These are phyloP conservation scores for Cosmia pyralina DNA, from an alignment of 2,888 invertebrate species.

Conservation along the genomic window DNA sequence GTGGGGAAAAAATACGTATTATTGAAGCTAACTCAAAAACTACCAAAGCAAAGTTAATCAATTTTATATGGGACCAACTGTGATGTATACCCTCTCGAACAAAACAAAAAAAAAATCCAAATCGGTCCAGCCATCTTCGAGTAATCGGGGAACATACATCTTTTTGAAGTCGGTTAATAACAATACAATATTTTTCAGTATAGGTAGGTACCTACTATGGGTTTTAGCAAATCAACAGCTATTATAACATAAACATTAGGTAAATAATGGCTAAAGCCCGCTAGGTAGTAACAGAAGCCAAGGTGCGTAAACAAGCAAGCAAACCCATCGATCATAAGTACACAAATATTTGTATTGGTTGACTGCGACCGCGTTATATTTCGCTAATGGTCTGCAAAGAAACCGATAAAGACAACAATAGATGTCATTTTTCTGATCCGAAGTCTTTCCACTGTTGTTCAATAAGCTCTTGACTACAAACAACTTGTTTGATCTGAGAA, in stretches of 20 bases:
- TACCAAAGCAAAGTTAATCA: too few relatives aligned
- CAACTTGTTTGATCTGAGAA: constrained; percentile 35
- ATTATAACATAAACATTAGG: constrained; percentile 1
- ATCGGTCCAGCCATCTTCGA: too few relatives aligned
- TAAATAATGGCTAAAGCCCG: not conserved
- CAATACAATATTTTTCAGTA: not conserved
- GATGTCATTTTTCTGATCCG: constrained; percentile 35
- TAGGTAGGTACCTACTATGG: too few relatives aligned
- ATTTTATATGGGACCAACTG: too few relatives aligned
- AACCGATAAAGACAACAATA: constrained; percentile 52
- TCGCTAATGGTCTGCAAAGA: constrained; percentile 63
- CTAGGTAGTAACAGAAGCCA: constrained; percentile 35
- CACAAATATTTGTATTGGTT: constrained; percentile 40
- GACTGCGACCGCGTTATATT: constrained; percentile 45
- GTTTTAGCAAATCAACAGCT: not conserved
- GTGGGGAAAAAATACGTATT: too few relatives aligned
- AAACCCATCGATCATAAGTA: constrained; percentile 42
- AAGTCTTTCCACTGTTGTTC: constrained; percentile 23
- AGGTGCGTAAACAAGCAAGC: constrained; percentile 29
- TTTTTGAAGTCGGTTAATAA: too few relatives aligned
- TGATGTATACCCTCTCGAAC: too few relatives aligned
- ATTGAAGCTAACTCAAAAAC: too few relatives aligned
- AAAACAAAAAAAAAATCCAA: too few relatives aligned
- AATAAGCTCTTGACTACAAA: constrained; percentile 34
- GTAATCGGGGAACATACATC: too few relatives aligned